phyloP scores from a whole-genome alignment of 1,140 invertebrate genomes.

The Drosophila sechellia region DNA sequence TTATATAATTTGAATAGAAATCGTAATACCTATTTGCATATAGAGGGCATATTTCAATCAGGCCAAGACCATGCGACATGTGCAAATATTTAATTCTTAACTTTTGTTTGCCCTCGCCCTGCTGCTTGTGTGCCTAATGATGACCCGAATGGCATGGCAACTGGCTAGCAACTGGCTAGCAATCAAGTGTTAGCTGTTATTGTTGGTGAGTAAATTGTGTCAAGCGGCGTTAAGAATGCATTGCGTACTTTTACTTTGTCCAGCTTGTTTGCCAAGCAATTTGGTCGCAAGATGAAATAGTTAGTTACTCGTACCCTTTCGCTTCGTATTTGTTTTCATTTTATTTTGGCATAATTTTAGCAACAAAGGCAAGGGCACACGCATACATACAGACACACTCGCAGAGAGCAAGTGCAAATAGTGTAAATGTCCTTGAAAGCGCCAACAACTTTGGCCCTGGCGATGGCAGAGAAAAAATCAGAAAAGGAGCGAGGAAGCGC shows the following conservation, averaged over 20 bases:
- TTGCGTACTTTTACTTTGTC: constrained; percentile 38
- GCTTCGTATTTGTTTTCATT: not conserved
- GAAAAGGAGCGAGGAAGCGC: constrained; percentile 12
- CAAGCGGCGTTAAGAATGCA: constrained; percentile 58
- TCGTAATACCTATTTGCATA: constrained; percentile 27
- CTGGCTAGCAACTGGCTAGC: constrained; percentile 16
- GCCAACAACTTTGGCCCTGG: constrained; percentile 71
- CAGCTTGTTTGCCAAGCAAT: constrained; percentile 67
- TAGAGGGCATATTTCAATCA: constrained; percentile 40
- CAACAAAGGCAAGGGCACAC: constrained; percentile 63
- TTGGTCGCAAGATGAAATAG: constrained; percentile 38
- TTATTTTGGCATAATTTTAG: constrained; percentile 48
- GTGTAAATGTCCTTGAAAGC: constrained; percentile 75
- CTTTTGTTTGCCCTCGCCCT: constrained; percentile 35
- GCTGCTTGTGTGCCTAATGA: constrained; percentile 35
- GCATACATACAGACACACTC: constrained; percentile 46
- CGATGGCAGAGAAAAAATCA: constrained; percentile 8
- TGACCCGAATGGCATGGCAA: constrained; percentile 15
- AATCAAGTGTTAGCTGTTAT: constrained; percentile 50
- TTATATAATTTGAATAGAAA: constrained; percentile 29
- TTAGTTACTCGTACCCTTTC: constrained; percentile 27
- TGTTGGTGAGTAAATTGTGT: constrained; percentile 37
- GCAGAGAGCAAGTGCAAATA: constrained; percentile 73
- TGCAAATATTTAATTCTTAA: constrained; percentile 45
- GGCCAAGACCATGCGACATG: constrained; percentile 9